phyloP scores from a whole-genome alignment of 2,113 vertebrate genomes.

The Acrocephalus arundinaceus region DNA sequence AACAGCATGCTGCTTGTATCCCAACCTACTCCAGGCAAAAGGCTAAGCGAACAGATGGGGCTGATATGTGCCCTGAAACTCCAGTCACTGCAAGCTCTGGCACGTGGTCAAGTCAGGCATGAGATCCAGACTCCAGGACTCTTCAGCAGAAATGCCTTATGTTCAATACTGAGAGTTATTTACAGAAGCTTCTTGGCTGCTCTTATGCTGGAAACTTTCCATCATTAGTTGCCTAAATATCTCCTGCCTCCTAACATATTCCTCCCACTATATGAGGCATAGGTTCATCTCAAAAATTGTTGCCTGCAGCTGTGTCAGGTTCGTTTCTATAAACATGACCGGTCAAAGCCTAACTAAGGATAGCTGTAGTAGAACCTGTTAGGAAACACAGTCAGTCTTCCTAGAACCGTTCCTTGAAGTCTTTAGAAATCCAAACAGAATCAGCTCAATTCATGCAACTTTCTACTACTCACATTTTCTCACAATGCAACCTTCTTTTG shows the following conservation, averaged over 20 bases:
- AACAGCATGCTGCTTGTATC: not conserved
- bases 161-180: slow-evolving; percentile 59
- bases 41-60: slow-evolving; percentile 64
- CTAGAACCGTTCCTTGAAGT: not conserved
- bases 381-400: not conserved
- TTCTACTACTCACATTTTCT: not conserved
- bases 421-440: not conserved
- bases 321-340: slow-evolving; percentile 16
- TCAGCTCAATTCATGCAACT: not conserved
- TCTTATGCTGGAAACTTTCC: slow-evolving; percentile 53
- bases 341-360: not conserved
- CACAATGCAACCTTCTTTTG: not conserved
- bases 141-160: slow-evolving; percentile 53
- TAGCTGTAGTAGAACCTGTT: not conserved
- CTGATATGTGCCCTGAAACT: slow-evolving; percentile 40
- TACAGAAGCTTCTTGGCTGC: slow-evolving; percentile 65
- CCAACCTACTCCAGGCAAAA: slow-evolving; percentile 58
- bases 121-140: slow-evolving; percentile 58
- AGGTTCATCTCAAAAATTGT: not conserved
- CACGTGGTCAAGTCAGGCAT: slow-evolving; percentile 47
- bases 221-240: slow-evolving; percentile 53
- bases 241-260: slow-evolving; percentile 39
- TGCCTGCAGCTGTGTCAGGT: slow-evolving; percentile 42
- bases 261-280: not conserved
- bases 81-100: slow-evolving; percentile 32